Percentiles rank a stretch among this genome's conserved stretches.
These are phyloP conservation scores for Ciconia stormi DNA, from an alignment of 2,113 vertebrate genomes.

Conservation along the genomic window DNA sequence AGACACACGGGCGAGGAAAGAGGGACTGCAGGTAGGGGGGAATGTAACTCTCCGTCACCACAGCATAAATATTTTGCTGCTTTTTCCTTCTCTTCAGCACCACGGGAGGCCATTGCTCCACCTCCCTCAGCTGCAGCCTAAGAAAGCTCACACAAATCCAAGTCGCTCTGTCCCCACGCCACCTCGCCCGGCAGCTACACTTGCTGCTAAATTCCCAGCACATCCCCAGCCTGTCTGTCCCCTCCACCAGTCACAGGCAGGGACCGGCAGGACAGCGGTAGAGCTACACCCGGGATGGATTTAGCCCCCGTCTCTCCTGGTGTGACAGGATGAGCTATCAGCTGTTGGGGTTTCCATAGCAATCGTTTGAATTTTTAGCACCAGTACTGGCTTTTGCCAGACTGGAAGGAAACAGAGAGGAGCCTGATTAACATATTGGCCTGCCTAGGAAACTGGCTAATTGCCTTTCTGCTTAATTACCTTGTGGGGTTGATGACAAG, in stretches of 20 bases:
- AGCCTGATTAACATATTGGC: background rate
- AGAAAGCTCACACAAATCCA: background rate
- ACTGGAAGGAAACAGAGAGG: background rate
- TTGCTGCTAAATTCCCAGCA: background rate
- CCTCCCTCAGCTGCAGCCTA: background rate
- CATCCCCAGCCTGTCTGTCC: too few species aligned
- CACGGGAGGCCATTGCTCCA: accelerated
- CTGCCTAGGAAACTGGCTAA: background rate
- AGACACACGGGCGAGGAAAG: accelerated
- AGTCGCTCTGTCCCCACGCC: accelerated
- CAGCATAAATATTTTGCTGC: background rate
- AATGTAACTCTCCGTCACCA: background rate
- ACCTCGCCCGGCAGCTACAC: accelerated
- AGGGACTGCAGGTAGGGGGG: background rate
- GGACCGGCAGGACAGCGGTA: accelerated
- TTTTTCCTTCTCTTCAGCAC: background rate
- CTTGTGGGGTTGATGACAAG: accelerated
- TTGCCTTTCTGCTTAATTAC: background rate
- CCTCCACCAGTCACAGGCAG: background rate
- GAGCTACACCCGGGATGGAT: background rate
- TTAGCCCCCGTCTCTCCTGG: accelerated
- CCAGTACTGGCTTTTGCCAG: background rate
- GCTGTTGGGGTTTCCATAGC: background rate
- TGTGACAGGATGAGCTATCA: background rate
- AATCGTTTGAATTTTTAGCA: background rate